Conservation (phyloP, 2,888 invertebrate genomes). For the Phalera bucephala region DNA sequence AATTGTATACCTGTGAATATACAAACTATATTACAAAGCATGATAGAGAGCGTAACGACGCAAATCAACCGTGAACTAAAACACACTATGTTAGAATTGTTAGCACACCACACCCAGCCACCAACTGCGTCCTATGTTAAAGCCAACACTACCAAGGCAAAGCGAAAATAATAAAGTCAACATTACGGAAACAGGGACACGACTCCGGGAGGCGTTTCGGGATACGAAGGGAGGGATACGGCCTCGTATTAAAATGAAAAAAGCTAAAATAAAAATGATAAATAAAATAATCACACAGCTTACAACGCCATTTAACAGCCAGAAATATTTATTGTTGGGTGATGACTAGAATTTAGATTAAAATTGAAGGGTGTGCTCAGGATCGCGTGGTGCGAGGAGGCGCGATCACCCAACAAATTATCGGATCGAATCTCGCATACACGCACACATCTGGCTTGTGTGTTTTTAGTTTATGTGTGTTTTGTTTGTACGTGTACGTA, state of each 20-base stretch:
- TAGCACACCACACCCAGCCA: constrained; percentile 79
- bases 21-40: constrained; percentile 48
- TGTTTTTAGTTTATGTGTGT: not conserved
- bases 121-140: constrained; percentile 72
- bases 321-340: constrained; percentile 68
- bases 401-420: constrained; percentile 75
- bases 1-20: constrained; percentile 32
- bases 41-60: constrained; percentile 63
- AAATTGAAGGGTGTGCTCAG: constrained; percentile 47
- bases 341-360: constrained; percentile 50
- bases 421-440: constrained; percentile 66
- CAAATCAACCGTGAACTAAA: constrained; percentile 66
- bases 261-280: constrained; percentile 67
- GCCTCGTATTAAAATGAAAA: constrained; percentile 46
- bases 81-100: constrained; percentile 72
- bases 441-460: constrained; percentile 39
- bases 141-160: constrained; percentile 81
- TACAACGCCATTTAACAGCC: constrained; percentile 75
- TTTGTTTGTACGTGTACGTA: not conserved
- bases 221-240: constrained; percentile 42
- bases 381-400: constrained; percentile 59
- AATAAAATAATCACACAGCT: constrained; percentile 75
- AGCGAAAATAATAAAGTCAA: constrained; percentile 75
- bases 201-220: constrained; percentile 77
- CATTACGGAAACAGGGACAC: constrained; percentile 81